Conservation (phyloP, 2,797 vertebrate species). For the Gymnocypris eckloni region DNA sequence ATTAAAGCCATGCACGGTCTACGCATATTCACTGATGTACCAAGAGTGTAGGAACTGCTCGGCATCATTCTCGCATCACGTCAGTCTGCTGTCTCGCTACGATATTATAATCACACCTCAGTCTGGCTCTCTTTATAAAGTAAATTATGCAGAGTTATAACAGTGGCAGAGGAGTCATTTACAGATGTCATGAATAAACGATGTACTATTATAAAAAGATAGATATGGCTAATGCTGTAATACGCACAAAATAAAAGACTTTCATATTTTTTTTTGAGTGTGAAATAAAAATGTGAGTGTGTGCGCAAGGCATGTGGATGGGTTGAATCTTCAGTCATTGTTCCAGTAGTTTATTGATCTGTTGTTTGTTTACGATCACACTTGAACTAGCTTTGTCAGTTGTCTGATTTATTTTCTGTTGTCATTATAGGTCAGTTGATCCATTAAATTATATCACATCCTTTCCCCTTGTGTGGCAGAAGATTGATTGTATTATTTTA, state of each 20-base stretch:
- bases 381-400: conserved; percentile 3
- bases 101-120: background rate
- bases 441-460: background rate
- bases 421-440: background rate
- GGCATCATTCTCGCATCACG: background rate
- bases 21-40: conserved; percentile 82
- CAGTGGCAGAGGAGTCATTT: background rate
- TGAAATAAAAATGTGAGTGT: background rate
- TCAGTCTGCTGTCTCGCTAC: background rate
- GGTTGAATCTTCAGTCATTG: background rate
- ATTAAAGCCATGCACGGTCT: conserved; percentile 85
- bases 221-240: conserved; percentile 43
- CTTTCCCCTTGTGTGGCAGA: background rate
- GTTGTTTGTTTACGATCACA: background rate
- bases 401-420: background rate
- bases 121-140: conserved; percentile 1
- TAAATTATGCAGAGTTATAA: conserved; percentile 33
- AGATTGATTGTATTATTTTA: background rate
- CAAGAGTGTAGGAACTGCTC: conserved; percentile 68
- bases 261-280: background rate
- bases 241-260: conserved; percentile 69
- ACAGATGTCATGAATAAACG: background rate
- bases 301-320: background rate
- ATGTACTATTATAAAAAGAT: background rate
- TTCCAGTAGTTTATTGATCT: background rate